Evolutionary conservation across 2,113 vertebrate genomes (phyloP), one percentile per base, ranked within the genome.

Genomic region (Atlantisia rogersi): DNA sequence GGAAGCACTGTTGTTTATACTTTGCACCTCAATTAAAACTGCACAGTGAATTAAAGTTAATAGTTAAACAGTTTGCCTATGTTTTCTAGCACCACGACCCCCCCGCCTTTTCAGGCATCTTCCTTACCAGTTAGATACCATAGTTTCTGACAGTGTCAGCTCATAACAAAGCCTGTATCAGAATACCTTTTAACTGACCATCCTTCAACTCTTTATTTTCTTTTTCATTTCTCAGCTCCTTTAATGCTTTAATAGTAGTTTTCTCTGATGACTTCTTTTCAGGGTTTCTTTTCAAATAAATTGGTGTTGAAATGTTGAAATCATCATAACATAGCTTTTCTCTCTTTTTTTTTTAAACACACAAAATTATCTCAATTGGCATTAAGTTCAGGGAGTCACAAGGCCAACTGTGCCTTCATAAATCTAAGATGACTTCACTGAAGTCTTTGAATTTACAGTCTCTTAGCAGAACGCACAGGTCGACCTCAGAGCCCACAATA

Each of bases 341-440:
- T 82, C 6, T 48, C 2, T 16, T 3, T 11, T 9, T 10, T 74
- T 48, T 20, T 35, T 83, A 55, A 39, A 69, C 0, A 3, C 44
- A 60, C 18, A 67, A n/a, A 92, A 90, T 78, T 93, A 92, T 83
- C 76, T 95, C 94, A 94, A 81, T 84, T 93, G 80, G 21, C 67
- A 76, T 92, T 56, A 92, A 91, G 83, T 75, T 91, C 83, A 96
- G 17, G 52, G 42, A 88, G 69, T 88, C 86, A 81, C 32, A 64
- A 93, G 88, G 90, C 37, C 80, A 82, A 74, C 86, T 58, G n/a
- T 31, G 60, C 82, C 52, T 94, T 94, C 62, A 69, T 94, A 94
- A 95, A 95, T 96, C 76, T 88, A 48, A 86, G 58, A 63, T 93
- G 39, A 94, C 82, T 96, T 96, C 90, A 88, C 21, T 69, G 74